Evolutionary conservation across 2,797 vertebrate genomes (phyloP), one percentile per base, ranked within the genome.

Genomic region (Pipistrellus pipistrellus): DNA sequence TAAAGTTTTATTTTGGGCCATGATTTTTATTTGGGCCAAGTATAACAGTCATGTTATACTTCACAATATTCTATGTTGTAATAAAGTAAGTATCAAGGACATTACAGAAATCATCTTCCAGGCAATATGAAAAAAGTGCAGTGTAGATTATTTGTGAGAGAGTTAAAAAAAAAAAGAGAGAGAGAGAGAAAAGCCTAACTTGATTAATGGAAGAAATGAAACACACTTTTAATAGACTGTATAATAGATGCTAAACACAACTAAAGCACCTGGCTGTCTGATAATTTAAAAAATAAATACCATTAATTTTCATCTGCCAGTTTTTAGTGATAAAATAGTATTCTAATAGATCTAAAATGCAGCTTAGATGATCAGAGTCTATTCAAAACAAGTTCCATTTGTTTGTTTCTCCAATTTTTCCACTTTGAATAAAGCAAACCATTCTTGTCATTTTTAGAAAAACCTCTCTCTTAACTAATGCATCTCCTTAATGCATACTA

Each of bases 61-160:
- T 12, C 6, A 93, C 53, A 88, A 91, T 53, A 66, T 44, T 59
- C 1, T 21, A 88, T 62, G 15, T 6, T 30, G 78, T 72, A 96
- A 88, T 75, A 90, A 77, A 38, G 30, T 81, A 53, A 38, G 23
- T 76, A 72, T 96, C 10, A 77, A 55, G 12, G 81, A 3, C 41
- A 59, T 76, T 92, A 55, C 51, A 92, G 69, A 96, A 95, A 92
- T 76, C 53, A 84, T 95, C 66, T 92, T 76, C 7, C 25, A 87
- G 38, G 35, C 18, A 81, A 76, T n/a, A 71, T 20, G 9, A 51
- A 81, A 86, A 71, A 88, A 77, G 51, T 25, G 17, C 2, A 73
- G 32, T 32, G 1, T n/a, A 82, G 15, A 44, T 32, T 84, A 66
- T 82, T 66, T 20, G 71, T 82, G 51, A 88, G 27, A 57, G 4